Conservation (phyloP, 2,888 invertebrate species). For the Xestoiulus laeticollis region DNA sequence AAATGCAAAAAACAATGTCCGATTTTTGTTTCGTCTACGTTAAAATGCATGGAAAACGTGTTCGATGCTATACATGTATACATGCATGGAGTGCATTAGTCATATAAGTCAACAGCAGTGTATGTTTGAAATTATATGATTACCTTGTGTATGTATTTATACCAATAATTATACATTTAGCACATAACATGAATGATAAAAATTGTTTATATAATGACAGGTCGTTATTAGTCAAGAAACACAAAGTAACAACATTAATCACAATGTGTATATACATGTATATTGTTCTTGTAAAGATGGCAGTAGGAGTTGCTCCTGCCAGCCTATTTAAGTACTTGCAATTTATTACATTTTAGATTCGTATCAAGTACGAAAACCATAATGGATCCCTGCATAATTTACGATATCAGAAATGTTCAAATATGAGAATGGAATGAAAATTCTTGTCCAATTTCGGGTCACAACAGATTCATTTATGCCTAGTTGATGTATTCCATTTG, state of each 20-base stretch:
- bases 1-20: too few species aligned
- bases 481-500: neutral
- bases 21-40: too few species aligned
- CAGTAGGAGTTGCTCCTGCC: neutral
- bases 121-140: too few species aligned
- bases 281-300: neutral
- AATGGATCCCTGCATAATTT: neutral
- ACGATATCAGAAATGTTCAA: neutral
- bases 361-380: neutral
- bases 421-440: neutral
- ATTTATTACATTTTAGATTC: neutral
- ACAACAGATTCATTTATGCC: neutral
- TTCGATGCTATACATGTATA: too few species aligned
- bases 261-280: neutral
- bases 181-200: too few species aligned
- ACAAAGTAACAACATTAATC: neutral
- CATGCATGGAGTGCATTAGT: too few species aligned
- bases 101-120: too few species aligned
- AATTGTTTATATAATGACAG: neutral
- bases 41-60: too few species aligned
- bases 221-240: neutral
- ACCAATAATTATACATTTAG: too few species aligned
- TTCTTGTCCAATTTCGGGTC: slow-evolving; percentile 5
- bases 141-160: too few species aligned
- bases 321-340: neutral